Evolutionary conservation across 2,888 invertebrate genomes (phyloP), one percentile per base, ranked within the genome.

Genomic region (Busseola fusca): DNA sequence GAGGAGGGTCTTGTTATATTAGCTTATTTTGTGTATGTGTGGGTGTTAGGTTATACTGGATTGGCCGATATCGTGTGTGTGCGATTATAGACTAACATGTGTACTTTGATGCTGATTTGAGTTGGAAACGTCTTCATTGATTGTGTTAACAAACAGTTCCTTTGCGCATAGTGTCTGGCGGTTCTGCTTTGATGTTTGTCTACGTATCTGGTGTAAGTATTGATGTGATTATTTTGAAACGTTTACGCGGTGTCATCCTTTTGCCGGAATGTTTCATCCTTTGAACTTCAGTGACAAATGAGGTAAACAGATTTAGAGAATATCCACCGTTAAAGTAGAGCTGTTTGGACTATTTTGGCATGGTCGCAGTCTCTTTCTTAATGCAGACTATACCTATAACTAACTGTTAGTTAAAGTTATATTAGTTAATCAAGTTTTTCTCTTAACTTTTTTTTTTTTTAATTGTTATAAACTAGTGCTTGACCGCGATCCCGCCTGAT

Each of bases 71-170:
- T 65, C 67, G 68, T 60, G 58, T 78, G 60, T 65, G 59, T n/a
- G 69, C 76, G 66, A 74, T 82, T 86, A 85, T 79, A 84, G 82
- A 84, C 42, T 80, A 82, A 57, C 78, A 77, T 84, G 83, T 76
- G 83, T 78, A 83, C 83, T 86, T 87, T 87, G 86, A 87, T 86
- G 83, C 81, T 85, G 82, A 86, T 83, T 84, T 74, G 78, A 83
- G 83, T 82, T 80, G 64, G 86, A 78, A 83, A 86, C 82, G 91
- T 90, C 90, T 89, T 91, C 89, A 94, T 93, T 93, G 93, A 89
- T 89, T 91, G 89, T 88, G 88, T 91, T 89, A 93, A 93, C 92
- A 93, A 91, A 91, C 90, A 90, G 90, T 91, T 92, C 91, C 91
- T 91, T 87, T 84, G 86, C 90, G 87, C 87, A 90, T 93, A 86